Evolutionary conservation across 2,113 vertebrate species (phyloP).

Genomic region (Bungarus multicinctus): DNA sequence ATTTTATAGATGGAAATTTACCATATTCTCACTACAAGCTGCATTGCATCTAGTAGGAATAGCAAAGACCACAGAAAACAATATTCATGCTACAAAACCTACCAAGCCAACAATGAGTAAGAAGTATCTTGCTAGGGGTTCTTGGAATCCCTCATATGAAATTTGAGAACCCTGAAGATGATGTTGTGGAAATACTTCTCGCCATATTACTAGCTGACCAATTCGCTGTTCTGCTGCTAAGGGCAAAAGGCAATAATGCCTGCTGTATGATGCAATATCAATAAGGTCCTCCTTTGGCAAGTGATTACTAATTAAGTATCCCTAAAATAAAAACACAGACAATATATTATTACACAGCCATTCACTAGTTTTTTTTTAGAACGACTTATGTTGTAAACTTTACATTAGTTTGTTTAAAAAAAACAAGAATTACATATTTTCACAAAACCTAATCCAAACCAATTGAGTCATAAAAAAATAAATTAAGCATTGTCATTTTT

Average conservation of each 20-base stretch:
- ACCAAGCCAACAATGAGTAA: constrained; percentile 94
- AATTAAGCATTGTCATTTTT: background rate
- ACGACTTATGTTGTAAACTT: background rate
- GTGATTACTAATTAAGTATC: constrained; percentile 90
- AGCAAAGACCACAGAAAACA: background rate
- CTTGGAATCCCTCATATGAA: constrained; percentile 67
- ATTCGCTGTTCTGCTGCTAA: constrained; percentile 82
- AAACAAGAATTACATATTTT: background rate
- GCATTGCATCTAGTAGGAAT: background rate
- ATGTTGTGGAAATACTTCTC: constrained; percentile 85
- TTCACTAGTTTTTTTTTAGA: background rate
- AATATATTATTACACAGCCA: background rate
- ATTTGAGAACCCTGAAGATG: constrained; percentile 55
- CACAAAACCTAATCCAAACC: background rate
- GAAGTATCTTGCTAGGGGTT: constrained; percentile 83
- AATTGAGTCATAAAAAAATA: background rate
- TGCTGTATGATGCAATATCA: constrained; percentile 86
- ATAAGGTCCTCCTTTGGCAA: constrained; percentile 89
- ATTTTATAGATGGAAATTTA: background rate
- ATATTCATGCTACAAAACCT: constrained; percentile 39
- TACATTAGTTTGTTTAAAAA: background rate
- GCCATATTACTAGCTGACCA: constrained; percentile 90
- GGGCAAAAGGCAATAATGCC: constrained; percentile 85
- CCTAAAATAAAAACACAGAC: constrained; percentile 70
- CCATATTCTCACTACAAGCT: accelerated